Percentiles rank a stretch among this genome's conserved stretches.
Conservation (phyloP, 1,140 invertebrate species). For the Drosophila ananassae region DNA sequence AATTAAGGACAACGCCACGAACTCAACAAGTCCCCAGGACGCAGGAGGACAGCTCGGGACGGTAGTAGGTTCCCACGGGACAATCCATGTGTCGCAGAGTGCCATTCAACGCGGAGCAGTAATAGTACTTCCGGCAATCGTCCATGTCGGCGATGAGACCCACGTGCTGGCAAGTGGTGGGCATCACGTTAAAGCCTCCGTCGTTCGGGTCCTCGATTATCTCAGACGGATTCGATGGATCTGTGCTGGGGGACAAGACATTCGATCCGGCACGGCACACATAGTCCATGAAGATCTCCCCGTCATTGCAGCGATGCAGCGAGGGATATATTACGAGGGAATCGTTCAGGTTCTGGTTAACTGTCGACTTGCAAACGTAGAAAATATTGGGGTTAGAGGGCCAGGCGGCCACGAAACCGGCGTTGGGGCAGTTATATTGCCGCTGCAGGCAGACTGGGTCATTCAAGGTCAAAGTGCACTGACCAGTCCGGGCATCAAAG, state of each 20-base stretch:
- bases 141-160: constrained; percentile 60
- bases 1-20: neutral
- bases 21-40: constrained; percentile 57
- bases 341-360: constrained; percentile 74
- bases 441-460: constrained; percentile 58
- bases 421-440: constrained; percentile 69
- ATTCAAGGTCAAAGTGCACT: constrained; percentile 68
- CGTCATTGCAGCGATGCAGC: constrained; percentile 77
- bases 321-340: constrained; percentile 75
- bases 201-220: constrained; percentile 53
- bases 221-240: neutral
- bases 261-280: constrained; percentile 48
- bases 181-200: constrained; percentile 40
- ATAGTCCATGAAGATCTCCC: constrained; percentile 71
- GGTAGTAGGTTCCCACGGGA: constrained; percentile 66
- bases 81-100: constrained; percentile 60
- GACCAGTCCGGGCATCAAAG: constrained; percentile 70
- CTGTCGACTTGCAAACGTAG: constrained; percentile 82
- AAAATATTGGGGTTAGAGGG: constrained; percentile 80
- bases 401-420: constrained; percentile 75
- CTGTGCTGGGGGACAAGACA: constrained; percentile 1
- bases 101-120: constrained; percentile 68
- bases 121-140: constrained; percentile 77
- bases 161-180: constrained; percentile 51
- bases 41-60: constrained; percentile 50